These are phyloP conservation scores for Syngnathus rostellatus DNA, from an alignment of 2,797 vertebrate genomes.

Conservation along the genomic window DNA sequence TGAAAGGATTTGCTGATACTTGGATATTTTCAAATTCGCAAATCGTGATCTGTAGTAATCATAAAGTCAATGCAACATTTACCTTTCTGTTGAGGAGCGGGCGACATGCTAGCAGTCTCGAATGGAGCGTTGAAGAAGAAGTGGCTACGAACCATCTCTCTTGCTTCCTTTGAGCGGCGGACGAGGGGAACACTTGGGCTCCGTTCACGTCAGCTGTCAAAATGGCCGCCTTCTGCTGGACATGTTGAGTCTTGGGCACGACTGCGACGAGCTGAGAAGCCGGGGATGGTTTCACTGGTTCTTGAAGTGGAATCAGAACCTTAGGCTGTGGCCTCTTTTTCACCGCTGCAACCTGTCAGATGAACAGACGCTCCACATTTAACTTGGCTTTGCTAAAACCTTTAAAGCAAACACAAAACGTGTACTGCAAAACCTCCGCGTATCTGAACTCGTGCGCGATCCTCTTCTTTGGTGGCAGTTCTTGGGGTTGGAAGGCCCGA, in stretches of 20 bases:
- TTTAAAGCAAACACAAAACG: neutral
- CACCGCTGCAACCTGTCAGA: constrained; percentile 24
- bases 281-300: constrained; percentile 21
- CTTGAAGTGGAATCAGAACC: constrained; percentile 55
- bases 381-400: neutral
- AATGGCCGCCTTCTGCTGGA: constrained; percentile 47
- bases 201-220: constrained; percentile 49
- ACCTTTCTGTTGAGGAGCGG: constrained; percentile 48
- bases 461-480: constrained; percentile 52
- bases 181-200: constrained; percentile 53
- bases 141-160: constrained; percentile 10
- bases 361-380: neutral
- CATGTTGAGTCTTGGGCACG: constrained; percentile 34
- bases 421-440: constrained; percentile 48
- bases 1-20: too few species aligned
- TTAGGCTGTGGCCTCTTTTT: constrained; percentile 54
- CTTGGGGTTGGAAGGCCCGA: constrained; percentile 11
- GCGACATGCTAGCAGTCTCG: constrained; percentile 13
- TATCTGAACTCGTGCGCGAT: constrained; percentile 61
- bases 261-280: constrained; percentile 9
- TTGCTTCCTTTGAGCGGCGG: constrained; percentile 38
- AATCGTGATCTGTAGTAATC: too few species aligned
- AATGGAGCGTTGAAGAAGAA: constrained; percentile 1
- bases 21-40: too few species aligned
- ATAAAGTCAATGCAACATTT: constrained; percentile 2